These are phyloP conservation scores for Montipora sp. DNA, from an alignment of 64 coral and sea anemone species.

Conservation along the genomic window DNA sequence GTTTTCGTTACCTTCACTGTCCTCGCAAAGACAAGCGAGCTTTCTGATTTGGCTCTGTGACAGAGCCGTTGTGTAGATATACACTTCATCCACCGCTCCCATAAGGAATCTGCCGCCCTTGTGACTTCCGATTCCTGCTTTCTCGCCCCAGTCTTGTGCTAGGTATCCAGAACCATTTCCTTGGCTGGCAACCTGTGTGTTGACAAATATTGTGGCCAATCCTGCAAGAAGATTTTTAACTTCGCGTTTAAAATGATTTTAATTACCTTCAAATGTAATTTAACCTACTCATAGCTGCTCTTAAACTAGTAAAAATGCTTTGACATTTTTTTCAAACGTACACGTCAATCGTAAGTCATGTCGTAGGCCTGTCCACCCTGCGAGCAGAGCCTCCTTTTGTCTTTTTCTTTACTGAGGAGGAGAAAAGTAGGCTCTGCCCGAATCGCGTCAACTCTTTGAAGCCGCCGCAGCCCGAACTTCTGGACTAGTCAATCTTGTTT, in stretches of 20 bases:
- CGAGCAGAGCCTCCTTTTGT: no score
- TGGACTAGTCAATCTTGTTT: no score
- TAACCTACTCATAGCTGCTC: neutral
- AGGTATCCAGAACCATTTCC: constrained; percentile 45
- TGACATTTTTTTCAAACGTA: no score
- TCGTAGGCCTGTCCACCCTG: no score
- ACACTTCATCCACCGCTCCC: constrained; percentile 76
- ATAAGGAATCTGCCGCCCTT: constrained; percentile 61
- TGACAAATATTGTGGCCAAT: constrained; percentile 68
- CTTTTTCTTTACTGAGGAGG: no score
- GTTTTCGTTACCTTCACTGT: constrained; percentile 35
- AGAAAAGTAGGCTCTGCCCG: no score
- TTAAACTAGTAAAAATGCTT: neutral
- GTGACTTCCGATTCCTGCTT: constrained; percentile 70
- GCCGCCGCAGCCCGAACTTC: no score
- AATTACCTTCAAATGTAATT: neutral
- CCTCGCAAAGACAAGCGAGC: constrained; percentile 71
- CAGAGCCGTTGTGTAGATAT: constrained; percentile 71
- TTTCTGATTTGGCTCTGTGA: constrained; percentile 45
- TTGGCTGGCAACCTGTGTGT: constrained; percentile 49
- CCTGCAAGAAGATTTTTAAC: constrained; percentile 23
- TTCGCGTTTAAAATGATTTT: neutral
- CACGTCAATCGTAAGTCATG: no score
- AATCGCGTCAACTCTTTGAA: no score
- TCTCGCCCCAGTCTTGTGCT: constrained; percentile 63